Evolutionary conservation across 2,113 vertebrate genomes (phyloP), one percentile per base, ranked within the genome.

Genomic region (Nycticebus coucang): DNA sequence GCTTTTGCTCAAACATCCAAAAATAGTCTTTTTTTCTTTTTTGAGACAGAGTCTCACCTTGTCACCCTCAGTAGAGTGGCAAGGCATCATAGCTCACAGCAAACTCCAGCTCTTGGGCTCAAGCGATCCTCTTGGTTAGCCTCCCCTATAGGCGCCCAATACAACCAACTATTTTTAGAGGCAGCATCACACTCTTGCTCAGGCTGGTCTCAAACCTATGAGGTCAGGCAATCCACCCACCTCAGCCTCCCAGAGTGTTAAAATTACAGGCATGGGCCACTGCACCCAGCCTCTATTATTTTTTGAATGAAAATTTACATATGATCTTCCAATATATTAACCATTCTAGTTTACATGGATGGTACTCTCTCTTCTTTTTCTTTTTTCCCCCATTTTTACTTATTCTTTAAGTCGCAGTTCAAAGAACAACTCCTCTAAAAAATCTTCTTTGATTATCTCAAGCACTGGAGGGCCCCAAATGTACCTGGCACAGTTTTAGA

Each of bases 371-470:
- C 41, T 74, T 80, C 24, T 82, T 81, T 96, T 64, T 24, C 9
- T 68, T 84, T 53, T 15, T 45, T 64, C 45, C 50, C 50, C 35
- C 24, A 62, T 18, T 83, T 74, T 87, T 64, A 68, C 41, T 81
- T 88, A 35, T 45, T 89, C 33, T 87, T 64, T 91, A 77, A 50
- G 78, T 60, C 24, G 22, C 9, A 45, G 4, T 33, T 81, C 35
- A 78, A 95, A 84, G n/a, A 57, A 41, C 35, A 79, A 77, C 24
- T 96, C 59, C 17, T 88, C 79, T 75, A 50, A 50, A 81, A 69
- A 71, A 9, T 86, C 19, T 85, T 85, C 14, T 26, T 59, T 69
- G 14, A 11, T 13, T 14, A 26, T 45, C 75, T 6, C 11, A 95
- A 66, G 21, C 19, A 78, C 21, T 41, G 35, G n/a, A 84, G 26